Conservation (phyloP, 2,888 invertebrate species). For the Drosophila koepferae region DNA sequence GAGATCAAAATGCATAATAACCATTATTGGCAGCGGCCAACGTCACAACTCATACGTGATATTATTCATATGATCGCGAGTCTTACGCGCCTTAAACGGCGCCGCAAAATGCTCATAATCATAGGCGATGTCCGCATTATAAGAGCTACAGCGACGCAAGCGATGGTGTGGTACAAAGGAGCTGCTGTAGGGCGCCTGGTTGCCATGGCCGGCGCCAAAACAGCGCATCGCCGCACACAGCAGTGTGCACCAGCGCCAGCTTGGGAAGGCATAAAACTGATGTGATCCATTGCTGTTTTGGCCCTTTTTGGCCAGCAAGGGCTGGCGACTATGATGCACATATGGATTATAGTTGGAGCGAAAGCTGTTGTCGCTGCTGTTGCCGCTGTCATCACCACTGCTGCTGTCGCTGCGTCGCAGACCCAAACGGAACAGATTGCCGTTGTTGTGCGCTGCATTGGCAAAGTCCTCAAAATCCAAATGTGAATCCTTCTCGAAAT, state of each 20-base stretch:
- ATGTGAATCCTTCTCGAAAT: constrained; percentile 79
- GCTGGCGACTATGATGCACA: constrained; percentile 83
- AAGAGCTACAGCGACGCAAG: constrained; percentile 79
- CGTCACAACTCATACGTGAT: constrained; percentile 85
- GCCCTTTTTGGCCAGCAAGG: constrained; percentile 78
- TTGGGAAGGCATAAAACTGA: constrained; percentile 82
- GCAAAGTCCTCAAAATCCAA: constrained; percentile 74
- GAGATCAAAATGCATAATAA: constrained; percentile 71
- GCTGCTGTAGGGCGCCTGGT: constrained; percentile 78
- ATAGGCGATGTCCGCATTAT: constrained; percentile 78
- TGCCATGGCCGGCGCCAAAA: constrained; percentile 82
- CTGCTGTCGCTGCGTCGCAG: constrained; percentile 75
- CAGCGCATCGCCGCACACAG: constrained; percentile 85
- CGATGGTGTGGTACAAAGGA: constrained; percentile 79
- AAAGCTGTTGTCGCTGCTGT: constrained; percentile 83
- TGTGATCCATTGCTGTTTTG: constrained; percentile 57
- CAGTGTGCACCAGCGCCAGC: constrained; percentile 85
- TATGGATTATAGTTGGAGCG: constrained; percentile 84
- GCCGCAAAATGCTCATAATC: constrained; percentile 83
- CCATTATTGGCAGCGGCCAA: constrained; percentile 61
- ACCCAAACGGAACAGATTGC: constrained; percentile 82
- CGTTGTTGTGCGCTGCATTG: constrained; percentile 78
- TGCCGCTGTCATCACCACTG: constrained; percentile 76
- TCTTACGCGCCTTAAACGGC: constrained; percentile 82
- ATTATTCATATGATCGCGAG: constrained; percentile 84